A percentile compares a stretch with the other conserved stretches of the same genome.
These are phyloP conservation scores for Craseonycteris thonglongyai DNA, from an alignment of 2,113 vertebrate species.

Conservation along the genomic window DNA sequence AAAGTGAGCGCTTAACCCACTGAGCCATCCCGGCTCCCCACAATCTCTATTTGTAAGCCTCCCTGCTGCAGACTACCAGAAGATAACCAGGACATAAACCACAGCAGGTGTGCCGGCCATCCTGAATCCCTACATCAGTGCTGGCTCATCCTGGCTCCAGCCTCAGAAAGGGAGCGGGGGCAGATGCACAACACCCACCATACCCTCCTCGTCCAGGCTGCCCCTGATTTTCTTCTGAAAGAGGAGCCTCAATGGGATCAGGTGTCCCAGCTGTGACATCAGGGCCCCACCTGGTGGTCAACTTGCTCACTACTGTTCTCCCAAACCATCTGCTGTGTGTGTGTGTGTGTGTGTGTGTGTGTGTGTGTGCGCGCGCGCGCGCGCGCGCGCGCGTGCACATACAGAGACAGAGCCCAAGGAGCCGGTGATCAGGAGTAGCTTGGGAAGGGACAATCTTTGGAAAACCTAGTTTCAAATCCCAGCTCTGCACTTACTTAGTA, in stretches of 20 bases:
- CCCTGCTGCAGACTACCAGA: background rate
- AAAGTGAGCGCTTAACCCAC: too few species aligned
- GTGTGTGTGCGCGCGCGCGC: background rate
- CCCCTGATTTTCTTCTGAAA: background rate
- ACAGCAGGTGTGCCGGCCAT: too few species aligned
- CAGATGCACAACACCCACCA: too few species aligned
- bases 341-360: background rate
- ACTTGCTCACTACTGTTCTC: background rate
- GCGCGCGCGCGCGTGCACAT: too few species aligned
- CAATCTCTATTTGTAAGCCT: background rate
- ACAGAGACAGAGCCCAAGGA: background rate
- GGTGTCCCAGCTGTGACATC: background rate
- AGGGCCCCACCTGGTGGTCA: conserved; percentile 39
- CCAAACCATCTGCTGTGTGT: fast-evolving
- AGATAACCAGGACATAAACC: background rate
- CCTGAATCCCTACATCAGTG: background rate
- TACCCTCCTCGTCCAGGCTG: fast-evolving
- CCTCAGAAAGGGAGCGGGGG: background rate
- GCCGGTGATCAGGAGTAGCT: background rate
- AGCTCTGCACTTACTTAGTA: background rate
- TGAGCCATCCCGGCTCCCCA: too few species aligned
- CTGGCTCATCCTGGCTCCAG: background rate
- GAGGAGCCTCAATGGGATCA: fast-evolving
- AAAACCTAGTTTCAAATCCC: background rate
- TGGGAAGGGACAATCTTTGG: background rate